These are phyloP conservation scores for Eubasilissa regina DNA, from an alignment of 1,140 invertebrate species.

Conservation along the genomic window DNA sequence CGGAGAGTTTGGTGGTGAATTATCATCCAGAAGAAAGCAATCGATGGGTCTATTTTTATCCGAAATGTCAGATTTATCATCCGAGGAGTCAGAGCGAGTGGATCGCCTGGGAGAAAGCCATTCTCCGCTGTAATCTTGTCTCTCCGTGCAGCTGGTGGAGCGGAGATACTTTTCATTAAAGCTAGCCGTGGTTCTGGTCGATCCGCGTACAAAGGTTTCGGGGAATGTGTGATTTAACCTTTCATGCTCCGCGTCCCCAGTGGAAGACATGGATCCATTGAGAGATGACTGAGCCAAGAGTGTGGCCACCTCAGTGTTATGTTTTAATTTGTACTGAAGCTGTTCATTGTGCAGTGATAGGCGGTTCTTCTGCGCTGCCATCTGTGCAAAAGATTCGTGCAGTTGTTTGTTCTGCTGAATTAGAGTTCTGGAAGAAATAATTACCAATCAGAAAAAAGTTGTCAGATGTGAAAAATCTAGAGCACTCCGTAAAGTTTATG, in stretches of 20 bases:
- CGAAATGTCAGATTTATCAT: conserved; percentile 37
- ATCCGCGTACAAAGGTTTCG: conserved; percentile 51
- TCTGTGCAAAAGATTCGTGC: conserved; percentile 79
- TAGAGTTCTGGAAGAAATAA: conserved; percentile 69
- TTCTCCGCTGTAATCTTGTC: conserved; percentile 38
- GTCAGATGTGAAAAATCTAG: too few species aligned
- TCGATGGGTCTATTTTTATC: conserved; percentile 49
- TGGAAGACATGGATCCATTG: conserved; percentile 28
- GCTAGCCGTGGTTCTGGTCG: conserved; percentile 48
- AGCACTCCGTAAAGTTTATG: too few species aligned
- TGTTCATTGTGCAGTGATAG: conserved; percentile 89
- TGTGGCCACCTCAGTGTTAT: conserved; percentile 79
- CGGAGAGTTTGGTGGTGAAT: conserved; percentile 74
- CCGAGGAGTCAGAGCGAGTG: conserved; percentile 41
- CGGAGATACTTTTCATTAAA: conserved; percentile 58
- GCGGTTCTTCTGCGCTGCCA: conserved; percentile 83
- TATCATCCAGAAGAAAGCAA: conserved; percentile 52
- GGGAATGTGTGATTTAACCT: conserved; percentile 48
- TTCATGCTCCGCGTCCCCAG: conserved; percentile 25
- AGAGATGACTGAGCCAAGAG: conserved; percentile 34
- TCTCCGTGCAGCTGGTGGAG: conserved; percentile 45
- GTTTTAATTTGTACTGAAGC: conserved; percentile 86
- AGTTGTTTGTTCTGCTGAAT: conserved; percentile 79
- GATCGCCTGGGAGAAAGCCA: conserved; percentile 46
- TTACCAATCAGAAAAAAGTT: too few species aligned